These are phyloP conservation scores for Lasioglossum marginatum DNA, from an alignment of 2,888 invertebrate genomes.

Conservation along the genomic window DNA sequence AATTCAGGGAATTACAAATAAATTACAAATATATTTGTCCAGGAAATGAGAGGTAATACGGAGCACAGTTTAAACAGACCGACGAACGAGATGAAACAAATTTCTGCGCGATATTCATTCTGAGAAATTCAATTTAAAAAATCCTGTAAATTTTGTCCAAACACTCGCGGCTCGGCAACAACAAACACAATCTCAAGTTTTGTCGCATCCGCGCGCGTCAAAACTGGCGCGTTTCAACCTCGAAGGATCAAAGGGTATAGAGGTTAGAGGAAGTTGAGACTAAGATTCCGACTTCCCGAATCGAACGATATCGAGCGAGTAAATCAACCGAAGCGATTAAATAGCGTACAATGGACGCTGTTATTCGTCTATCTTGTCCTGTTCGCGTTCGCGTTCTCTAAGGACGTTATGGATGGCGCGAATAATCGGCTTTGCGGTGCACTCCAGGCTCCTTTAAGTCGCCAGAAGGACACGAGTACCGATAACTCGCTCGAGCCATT, in stretches of 20 bases:
- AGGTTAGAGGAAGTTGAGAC: not conserved
- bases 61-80: not conserved
- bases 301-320: not conserved
- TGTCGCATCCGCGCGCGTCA: not conserved
- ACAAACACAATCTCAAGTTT: not conserved
- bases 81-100: not conserved
- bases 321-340: slow-evolving; percentile 39
- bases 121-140: not conserved
- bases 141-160: not conserved
- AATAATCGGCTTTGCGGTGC: slow-evolving; percentile 68
- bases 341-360: slow-evolving; percentile 6
- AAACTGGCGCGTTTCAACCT: not conserved
- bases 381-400: not conserved
- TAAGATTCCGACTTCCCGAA: not conserved
- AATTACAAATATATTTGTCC: not conserved
- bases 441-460: slow-evolving; percentile 55
- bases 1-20: not conserved
- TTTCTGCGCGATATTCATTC: not conserved
- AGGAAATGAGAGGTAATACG: not conserved
- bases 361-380: slow-evolving; percentile 16
- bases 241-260: not conserved
- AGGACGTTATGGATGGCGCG: slow-evolving; percentile 59
- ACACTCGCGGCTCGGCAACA: not conserved
- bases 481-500: slow-evolving; percentile 59
- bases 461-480: slow-evolving; percentile 59